These are phyloP conservation scores for Xiphydria camelus DNA, from an alignment of 2,888 invertebrate species.

Conservation along the genomic window DNA sequence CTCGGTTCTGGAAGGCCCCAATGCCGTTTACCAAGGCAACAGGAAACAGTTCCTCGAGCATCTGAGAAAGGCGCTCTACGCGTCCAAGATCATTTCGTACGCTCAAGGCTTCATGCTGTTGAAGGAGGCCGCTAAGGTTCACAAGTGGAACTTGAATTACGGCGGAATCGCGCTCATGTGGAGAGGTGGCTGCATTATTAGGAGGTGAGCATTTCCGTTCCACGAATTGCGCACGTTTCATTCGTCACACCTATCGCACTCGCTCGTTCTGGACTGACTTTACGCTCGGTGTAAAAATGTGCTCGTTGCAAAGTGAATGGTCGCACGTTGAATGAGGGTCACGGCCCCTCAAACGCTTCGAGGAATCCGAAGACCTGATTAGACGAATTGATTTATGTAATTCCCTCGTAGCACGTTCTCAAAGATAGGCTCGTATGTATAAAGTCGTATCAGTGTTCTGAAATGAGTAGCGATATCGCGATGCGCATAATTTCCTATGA, in stretches of 20 bases:
- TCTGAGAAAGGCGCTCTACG: slow-evolving; percentile 89
- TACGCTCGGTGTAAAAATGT: too few relatives aligned
- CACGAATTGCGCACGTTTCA: too few relatives aligned
- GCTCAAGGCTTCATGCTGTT: slow-evolving; percentile 98
- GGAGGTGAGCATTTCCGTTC: too few relatives aligned
- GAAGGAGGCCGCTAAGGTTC: slow-evolving; percentile 86
- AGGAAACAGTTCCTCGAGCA: slow-evolving; percentile 80
- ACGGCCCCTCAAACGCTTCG: neutral
- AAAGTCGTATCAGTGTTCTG: too few relatives aligned
- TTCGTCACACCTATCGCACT: too few relatives aligned
- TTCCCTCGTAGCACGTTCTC: too few relatives aligned
- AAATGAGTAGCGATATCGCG: too few relatives aligned
- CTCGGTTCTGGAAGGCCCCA: slow-evolving; percentile 72
- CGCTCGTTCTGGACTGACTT: too few relatives aligned
- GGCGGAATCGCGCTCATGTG: slow-evolving; percentile 99
- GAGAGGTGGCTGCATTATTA: slow-evolving; percentile 98
- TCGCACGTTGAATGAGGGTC: neutral
- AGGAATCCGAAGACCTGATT: too few relatives aligned
- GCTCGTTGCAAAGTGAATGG: slow-evolving; percentile 4
- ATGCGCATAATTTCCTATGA: too few relatives aligned
- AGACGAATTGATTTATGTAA: too few relatives aligned
- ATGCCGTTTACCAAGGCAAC: slow-evolving; percentile 69
- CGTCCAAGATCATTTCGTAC: slow-evolving; percentile 97
- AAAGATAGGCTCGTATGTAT: too few relatives aligned
- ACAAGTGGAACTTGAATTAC: slow-evolving; percentile 94